phyloP scores from a whole-genome alignment of 92 coral and sea anemone genomes.

The Porites cylindrica region DNA sequence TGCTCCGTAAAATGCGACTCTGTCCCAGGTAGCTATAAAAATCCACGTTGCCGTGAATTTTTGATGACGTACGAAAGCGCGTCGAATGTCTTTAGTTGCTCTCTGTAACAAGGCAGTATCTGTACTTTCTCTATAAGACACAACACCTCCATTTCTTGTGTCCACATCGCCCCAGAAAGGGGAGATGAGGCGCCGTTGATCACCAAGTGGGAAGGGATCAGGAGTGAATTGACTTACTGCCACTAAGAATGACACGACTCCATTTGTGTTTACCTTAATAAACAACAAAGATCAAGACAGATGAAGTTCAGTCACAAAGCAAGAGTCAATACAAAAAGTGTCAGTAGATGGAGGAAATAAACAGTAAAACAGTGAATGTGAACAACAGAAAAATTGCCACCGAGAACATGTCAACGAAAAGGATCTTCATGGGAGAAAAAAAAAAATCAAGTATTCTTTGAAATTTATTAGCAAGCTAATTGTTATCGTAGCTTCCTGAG shows the following conservation, averaged over 20 bases:
- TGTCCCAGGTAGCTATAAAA: slow-evolving; percentile 88
- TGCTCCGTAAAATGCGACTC: slow-evolving; percentile 72
- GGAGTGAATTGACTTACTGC: slow-evolving; percentile 68
- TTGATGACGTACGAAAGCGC: slow-evolving; percentile 59
- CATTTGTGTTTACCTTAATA: slow-evolving; percentile 70
- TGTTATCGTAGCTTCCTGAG: no score
- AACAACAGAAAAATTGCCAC: no score
- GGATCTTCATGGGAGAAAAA: no score
- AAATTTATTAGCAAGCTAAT: no score
- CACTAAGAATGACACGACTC: slow-evolving; percentile 72
- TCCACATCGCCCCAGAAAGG: slow-evolving; percentile 95
- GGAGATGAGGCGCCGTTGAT: slow-evolving; percentile 67
- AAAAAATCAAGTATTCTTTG: no score
- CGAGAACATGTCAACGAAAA: no score
- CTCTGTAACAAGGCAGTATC: slow-evolving; percentile 50
- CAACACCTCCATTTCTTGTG: slow-evolving; percentile 71
- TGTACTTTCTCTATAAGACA: slow-evolving; percentile 72
- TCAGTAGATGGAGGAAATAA: no score
- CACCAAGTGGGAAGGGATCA: slow-evolving; percentile 77
- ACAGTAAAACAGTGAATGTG: no score
- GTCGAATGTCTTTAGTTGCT: slow-evolving; percentile 74
- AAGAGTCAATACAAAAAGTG: no score
- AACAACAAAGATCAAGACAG: not conserved
- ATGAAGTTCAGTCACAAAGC: no score
- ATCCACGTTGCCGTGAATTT: slow-evolving; percentile 82